These are phyloP conservation scores for Epizoanthus ramosus DNA, from an alignment of 92 coral and sea anemone species.

Conservation along the genomic window DNA sequence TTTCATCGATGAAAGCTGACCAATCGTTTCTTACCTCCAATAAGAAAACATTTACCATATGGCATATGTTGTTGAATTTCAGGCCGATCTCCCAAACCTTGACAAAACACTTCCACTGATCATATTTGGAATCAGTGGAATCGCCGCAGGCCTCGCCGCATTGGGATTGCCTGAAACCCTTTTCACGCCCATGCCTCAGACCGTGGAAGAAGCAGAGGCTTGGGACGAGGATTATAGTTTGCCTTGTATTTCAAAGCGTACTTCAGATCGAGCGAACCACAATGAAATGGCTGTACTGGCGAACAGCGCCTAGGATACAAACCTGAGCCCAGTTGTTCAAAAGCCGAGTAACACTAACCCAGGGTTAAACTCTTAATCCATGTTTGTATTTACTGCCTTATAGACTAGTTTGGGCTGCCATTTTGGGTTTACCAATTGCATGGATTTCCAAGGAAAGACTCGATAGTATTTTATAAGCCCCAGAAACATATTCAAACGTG, in stretches of 20 bases:
- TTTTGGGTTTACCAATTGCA: too few relatives aligned
- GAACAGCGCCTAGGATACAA: neutral
- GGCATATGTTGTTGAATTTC: neutral
- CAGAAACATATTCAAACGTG: too few relatives aligned
- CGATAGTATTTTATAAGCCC: too few relatives aligned
- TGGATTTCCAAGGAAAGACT: too few relatives aligned
- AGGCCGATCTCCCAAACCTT: constrained; percentile 66
- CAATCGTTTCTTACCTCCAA: too few relatives aligned
- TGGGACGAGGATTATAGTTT: constrained; percentile 77
- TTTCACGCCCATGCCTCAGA: constrained; percentile 85
- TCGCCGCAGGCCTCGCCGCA: constrained; percentile 74
- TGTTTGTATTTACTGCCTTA: too few relatives aligned
- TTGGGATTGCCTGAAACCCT: constrained; percentile 86
- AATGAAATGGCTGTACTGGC: neutral
- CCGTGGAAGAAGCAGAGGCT: constrained; percentile 78
- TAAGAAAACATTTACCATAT: neutral
- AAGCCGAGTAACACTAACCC: too few relatives aligned
- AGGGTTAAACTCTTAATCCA: too few relatives aligned
- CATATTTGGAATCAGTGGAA: constrained; percentile 75
- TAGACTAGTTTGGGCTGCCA: too few relatives aligned
- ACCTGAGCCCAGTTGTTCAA: too few relatives aligned
- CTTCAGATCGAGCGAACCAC: neutral
- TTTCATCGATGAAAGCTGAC: too few relatives aligned
- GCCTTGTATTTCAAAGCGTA: constrained; percentile 11
- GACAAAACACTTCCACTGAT: constrained; percentile 59